A percentile compares a stretch with the other conserved stretches of the same genome.
phyloP scores from a whole-genome alignment of 2,888 invertebrate species.

The Limenitis camilla region DNA sequence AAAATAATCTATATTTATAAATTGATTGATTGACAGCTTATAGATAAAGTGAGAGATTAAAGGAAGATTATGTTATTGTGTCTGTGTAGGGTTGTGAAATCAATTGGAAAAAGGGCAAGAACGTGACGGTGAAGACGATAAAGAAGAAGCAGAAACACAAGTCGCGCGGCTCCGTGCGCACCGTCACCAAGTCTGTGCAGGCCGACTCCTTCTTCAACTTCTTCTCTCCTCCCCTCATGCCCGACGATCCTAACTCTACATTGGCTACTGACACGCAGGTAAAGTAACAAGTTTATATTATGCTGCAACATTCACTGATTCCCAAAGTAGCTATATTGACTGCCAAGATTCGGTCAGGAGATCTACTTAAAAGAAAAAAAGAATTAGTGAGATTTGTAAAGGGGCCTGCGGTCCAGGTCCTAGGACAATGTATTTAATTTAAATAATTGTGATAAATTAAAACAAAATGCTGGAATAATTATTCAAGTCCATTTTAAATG shows the following conservation, averaged over 20 bases:
- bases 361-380: no score
- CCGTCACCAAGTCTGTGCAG: constrained; percentile 95
- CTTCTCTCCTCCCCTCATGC: constrained; percentile 92
- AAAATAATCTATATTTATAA: no score
- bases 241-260: constrained; percentile 86
- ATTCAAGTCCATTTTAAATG: no score
- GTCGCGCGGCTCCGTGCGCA: constrained; percentile 92
- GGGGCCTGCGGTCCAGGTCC: no score
- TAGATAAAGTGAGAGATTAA: no score
- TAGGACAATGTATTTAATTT: no score
- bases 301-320: neutral
- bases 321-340: no score
- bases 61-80: neutral
- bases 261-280: constrained; percentile 91
- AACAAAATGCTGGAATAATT: no score
- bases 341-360: no score
- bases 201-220: constrained; percentile 99
- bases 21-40: no score
- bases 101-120: constrained; percentile 98
- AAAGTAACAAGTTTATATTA: constrained; percentile 5
- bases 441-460: no score
- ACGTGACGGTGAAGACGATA: constrained; percentile 96
- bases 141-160: constrained; percentile 99
- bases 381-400: no score
- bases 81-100: constrained; percentile 87